Base-by-base conservation (phyloP, 2,797 vertebrate species). In the Poeciliopsis presidionis region DNA sequence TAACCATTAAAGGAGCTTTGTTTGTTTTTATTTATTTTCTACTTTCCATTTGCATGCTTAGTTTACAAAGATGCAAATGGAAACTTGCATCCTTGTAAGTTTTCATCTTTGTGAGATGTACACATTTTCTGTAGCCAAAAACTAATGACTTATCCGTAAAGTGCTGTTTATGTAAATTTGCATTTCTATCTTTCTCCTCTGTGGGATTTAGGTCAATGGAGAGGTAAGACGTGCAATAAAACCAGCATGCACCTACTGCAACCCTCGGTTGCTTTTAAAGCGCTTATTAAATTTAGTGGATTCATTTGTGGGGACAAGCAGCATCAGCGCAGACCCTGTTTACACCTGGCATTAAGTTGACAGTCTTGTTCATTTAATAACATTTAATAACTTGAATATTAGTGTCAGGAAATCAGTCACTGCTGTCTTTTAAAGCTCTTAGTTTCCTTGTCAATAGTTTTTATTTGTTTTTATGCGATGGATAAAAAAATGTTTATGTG, bases 191-290 rank as follows among this genome's bases (percentile, higher is more conserved):
- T 96, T 96, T 96, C 78, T 97, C 95, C 96, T 94, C 84, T 82
- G 80, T 95, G 94, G 91, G 94, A 93, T 97, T 83, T 97, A 99
- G 97, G 96, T 98, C 97, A 91, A 96, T 97, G 94, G 97, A 97
- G 96, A 98, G 98, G 98, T 99, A 99, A 98, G 97, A 94, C 77
- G 81, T 90, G 93, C 94, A 92, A 92, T 88, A 83, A 81, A 92
- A 91, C 89, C 91, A 94, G 94, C 95, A 96, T 97, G 95, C 91
- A 73, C 84, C 81, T 83, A 36, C 77, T 41, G 70, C 76, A 81
- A 75, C 76, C 70, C 74, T 20, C 71, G 46, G 76, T 81, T 65
- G 36, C 5, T 71, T 73, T 72, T 76, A 55, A 57, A 83, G 67
- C 67, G 72, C 65, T 55, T 49, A 84, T 77, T 74, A 81, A 86